phyloP scores from a whole-genome alignment of 2,888 invertebrate species.

The Pachydiplax longipennis region DNA sequence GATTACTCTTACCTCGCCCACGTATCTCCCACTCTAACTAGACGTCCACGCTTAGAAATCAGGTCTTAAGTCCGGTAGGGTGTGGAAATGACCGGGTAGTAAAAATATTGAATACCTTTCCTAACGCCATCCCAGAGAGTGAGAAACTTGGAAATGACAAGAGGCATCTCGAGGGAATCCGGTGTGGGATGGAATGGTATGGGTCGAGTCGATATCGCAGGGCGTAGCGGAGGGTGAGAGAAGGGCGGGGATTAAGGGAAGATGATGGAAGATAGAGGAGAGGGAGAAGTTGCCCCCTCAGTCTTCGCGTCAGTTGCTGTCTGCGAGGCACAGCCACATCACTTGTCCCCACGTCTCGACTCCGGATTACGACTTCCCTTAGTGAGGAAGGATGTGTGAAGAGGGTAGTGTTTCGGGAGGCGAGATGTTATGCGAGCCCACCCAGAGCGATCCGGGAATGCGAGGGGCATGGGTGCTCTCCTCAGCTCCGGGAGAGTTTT shows the following conservation, averaged over 20 bases:
- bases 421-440: conserved; percentile 13
- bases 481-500: neutral
- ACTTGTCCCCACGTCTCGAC: conserved; percentile 42
- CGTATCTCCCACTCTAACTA: neutral
- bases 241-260: neutral
- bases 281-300: neutral
- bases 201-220: no score
- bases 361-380: conserved; percentile 35
- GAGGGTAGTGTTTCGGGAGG: conserved; percentile 41
- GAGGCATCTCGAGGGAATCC: neutral
- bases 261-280: neutral
- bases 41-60: conserved; percentile 7
- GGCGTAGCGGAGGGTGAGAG: neutral
- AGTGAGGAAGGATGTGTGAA: neutral
- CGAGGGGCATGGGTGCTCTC: neutral
- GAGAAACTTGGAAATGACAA: neutral
- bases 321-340: conserved; percentile 11
- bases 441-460: conserved; percentile 41
- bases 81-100: neutral
- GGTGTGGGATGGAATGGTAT: neutral
- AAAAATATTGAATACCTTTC: conserved; percentile 41
- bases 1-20: no score
- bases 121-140: conserved; percentile 3
- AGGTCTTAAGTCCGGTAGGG: conserved; percentile 29
- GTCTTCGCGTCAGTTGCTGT: conserved; percentile 36